These are phyloP conservation scores for Gymnothorax reevesii DNA, from an alignment of 2,797 vertebrate genomes.

Conservation along the genomic window DNA sequence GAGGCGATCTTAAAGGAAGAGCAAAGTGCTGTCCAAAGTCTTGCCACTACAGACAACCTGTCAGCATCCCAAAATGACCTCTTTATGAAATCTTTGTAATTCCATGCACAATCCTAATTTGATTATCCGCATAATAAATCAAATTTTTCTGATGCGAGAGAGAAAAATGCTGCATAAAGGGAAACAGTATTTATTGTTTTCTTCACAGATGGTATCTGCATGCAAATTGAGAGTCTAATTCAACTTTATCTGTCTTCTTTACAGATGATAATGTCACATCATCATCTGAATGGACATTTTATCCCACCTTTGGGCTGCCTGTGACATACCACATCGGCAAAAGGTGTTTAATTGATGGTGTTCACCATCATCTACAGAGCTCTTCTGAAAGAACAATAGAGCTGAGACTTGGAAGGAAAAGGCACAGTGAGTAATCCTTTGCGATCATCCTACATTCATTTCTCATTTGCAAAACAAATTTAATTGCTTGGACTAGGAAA, in stretches of 20 bases:
- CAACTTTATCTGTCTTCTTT: slow-evolving; percentile 29
- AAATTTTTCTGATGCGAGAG: neutral
- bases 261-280: slow-evolving; percentile 46
- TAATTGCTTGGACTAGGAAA: neutral
- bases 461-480: neutral
- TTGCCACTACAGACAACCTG: neutral
- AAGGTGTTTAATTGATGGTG: slow-evolving; percentile 33
- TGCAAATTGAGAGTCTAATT: neutral
- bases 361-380: slow-evolving; percentile 19
- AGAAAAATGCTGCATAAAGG: neutral
- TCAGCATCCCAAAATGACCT: neutral
- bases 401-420: slow-evolving; percentile 40
- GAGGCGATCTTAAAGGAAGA: neutral
- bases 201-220: neutral
- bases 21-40: neutral
- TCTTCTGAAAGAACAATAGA: slow-evolving; percentile 37
- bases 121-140: neutral
- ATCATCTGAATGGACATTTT: slow-evolving; percentile 48
- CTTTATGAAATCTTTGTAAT: neutral
- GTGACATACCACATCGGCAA: slow-evolving; percentile 40
- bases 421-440: slow-evolving; percentile 34
- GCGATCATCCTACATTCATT: neutral
- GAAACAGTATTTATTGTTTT: neutral
- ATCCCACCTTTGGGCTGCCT: slow-evolving; percentile 40
- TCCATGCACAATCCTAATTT: neutral